These are phyloP conservation scores for Spongia lamella DNA, from an alignment of 37 sponge, comb jelly and placozoan genomes.

Conservation along the genomic window DNA sequence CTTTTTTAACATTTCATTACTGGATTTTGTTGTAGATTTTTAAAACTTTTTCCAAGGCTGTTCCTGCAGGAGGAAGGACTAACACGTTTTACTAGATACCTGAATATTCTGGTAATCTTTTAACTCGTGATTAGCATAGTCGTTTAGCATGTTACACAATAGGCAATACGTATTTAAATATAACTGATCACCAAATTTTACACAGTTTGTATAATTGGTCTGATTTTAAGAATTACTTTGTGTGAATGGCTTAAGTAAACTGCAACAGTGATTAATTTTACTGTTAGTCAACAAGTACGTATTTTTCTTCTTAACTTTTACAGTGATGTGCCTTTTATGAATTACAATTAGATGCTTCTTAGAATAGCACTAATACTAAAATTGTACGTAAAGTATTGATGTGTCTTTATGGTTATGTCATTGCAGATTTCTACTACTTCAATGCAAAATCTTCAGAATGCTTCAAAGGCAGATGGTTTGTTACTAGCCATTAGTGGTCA, in stretches of 20 bases:
- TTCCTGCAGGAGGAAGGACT: slow-evolving; percentile 84
- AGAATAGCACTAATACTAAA: too few relatives aligned
- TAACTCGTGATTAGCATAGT: too few relatives aligned
- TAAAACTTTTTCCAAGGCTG: slow-evolving; percentile 82
- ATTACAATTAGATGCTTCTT: too few relatives aligned
- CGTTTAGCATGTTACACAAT: too few relatives aligned
- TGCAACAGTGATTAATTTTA: too few relatives aligned
- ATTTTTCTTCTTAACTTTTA: too few relatives aligned
- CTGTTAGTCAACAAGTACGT: too few relatives aligned
- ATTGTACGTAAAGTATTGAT: too few relatives aligned
- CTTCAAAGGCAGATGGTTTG: background rate
- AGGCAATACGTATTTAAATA: background rate
- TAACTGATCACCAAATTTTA: background rate
- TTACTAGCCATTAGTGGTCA: background rate
- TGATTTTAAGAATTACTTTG: too few relatives aligned
- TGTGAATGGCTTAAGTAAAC: too few relatives aligned
- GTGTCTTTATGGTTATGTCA: background rate
- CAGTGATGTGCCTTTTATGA: too few relatives aligned
- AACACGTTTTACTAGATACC: slow-evolving; percentile 48
- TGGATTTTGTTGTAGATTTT: slow-evolving; percentile 57
- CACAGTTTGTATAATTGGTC: background rate
- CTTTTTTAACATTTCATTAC: too few relatives aligned
- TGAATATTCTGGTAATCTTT: slow-evolving; percentile 35
- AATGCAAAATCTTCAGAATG: background rate
- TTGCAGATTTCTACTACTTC: slow-evolving; percentile 3